Evolutionary conservation across 2,797 vertebrate genomes (phyloP).

Genomic region (Emydoidea blandingii): DNA sequence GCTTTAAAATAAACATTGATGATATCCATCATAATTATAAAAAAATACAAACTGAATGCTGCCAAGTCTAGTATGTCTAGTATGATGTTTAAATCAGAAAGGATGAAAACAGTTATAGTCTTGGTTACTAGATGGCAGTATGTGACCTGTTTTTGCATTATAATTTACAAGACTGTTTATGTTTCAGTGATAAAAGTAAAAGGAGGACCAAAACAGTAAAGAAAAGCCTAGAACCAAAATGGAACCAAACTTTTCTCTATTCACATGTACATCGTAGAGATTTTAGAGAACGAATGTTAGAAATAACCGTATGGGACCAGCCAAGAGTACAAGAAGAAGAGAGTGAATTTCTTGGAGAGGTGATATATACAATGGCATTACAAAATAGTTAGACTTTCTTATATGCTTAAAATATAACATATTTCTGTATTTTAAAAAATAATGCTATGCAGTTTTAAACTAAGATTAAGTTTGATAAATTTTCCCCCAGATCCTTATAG

Average conservation of each 20-base stretch:
- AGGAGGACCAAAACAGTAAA: constrained; percentile 96
- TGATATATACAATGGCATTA: constrained; percentile 71
- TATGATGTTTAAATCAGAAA: not conserved
- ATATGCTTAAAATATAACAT: too few species aligned
- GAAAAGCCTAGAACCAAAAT: constrained; percentile 94
- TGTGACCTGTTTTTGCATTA: constrained; percentile 39
- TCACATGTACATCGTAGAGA: constrained; percentile 95
- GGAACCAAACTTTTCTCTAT: constrained; percentile 97
- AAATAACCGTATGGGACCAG: constrained; percentile 96
- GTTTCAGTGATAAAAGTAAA: constrained; percentile 94
- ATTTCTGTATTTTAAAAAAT: not conserved
- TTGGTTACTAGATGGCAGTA: constrained; percentile 44
- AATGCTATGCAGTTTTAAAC: not conserved
- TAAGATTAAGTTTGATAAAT: constrained; percentile 45
- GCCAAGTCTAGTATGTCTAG: not conserved
- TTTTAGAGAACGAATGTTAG: constrained; percentile 96
- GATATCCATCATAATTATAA: not conserved
- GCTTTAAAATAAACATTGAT: not conserved
- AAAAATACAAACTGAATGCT: not conserved
- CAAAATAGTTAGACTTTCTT: not conserved
- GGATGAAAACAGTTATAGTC: not conserved
- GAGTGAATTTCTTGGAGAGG: constrained; percentile 96
- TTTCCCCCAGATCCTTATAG: constrained; percentile 92
- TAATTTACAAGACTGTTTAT: constrained; percentile 59
- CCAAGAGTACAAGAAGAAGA: constrained; percentile 93